Percentiles rank a stretch among this genome's conserved stretches.
phyloP scores from a whole-genome alignment of 2,888 invertebrate species.

The Agrochola litura region DNA sequence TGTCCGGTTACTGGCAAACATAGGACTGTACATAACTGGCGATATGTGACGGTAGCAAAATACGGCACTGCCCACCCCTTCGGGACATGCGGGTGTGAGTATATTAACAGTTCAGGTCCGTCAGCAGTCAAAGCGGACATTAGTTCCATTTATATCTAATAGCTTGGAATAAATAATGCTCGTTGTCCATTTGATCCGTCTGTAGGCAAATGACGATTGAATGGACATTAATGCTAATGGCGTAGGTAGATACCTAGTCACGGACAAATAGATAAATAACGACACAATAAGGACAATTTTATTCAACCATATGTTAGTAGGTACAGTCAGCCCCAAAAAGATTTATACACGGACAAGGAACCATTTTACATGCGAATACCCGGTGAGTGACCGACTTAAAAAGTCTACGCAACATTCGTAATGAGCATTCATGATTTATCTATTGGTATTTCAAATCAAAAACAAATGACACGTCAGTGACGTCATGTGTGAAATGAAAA shows the following conservation, averaged over 20 bases:
- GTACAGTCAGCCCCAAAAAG: too few species aligned
- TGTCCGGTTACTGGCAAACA: neutral
- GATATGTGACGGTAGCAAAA: neutral
- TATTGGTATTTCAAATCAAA: too few species aligned
- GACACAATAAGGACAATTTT: slow-evolving; percentile 20
- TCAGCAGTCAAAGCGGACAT: neutral
- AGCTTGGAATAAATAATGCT: slow-evolving; percentile 1
- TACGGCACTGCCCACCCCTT: neutral
- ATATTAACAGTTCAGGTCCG: neutral
- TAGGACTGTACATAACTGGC: neutral
- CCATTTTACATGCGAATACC: too few species aligned
- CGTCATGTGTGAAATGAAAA: too few species aligned
- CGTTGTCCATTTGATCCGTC: neutral
- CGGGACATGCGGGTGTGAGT: neutral
- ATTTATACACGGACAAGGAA: too few species aligned
- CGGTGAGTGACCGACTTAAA: too few species aligned
- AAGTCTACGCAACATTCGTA: too few species aligned
- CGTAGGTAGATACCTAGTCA: neutral
- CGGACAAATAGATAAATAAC: slow-evolving; percentile 20
- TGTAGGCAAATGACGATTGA: neutral
- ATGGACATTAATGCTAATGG: neutral
- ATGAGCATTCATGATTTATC: too few species aligned
- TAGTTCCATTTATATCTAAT: neutral
- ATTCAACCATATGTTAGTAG: neutral
- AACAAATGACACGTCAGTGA: too few species aligned